These are phyloP conservation scores for Connochaetes taurinus DNA, from an alignment of 2,113 vertebrate species.

Conservation along the genomic window DNA sequence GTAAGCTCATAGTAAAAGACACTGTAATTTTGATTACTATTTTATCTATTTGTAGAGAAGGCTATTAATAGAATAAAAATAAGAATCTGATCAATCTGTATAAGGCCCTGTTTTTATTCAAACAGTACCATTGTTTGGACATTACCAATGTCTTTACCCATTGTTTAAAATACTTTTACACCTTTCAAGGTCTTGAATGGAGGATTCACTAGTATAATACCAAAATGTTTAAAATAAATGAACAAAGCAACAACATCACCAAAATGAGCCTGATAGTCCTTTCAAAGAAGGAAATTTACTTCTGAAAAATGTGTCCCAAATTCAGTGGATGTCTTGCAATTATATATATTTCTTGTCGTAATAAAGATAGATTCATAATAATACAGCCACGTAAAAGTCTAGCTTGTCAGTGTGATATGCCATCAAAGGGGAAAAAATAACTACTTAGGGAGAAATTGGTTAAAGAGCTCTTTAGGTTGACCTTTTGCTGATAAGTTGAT, in stretches of 20 bases:
- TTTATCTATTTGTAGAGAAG: neutral
- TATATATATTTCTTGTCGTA: slow-evolving; percentile 45
- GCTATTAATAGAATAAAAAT: neutral
- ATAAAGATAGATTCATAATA: slow-evolving; percentile 48
- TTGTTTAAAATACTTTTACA: neutral
- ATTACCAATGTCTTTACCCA: neutral
- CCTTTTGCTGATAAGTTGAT: slow-evolving; percentile 82
- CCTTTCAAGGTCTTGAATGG: neutral
- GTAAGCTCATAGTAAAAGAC: neutral
- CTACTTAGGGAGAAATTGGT: slow-evolving; percentile 1
- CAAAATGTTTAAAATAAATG: neutral
- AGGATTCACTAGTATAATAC: neutral
- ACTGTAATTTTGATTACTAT: neutral
- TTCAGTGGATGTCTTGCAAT: neutral
- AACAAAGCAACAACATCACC: neutral
- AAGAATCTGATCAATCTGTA: neutral
- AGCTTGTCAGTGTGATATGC: neutral
- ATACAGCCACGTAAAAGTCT: neutral
- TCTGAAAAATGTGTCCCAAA: neutral
- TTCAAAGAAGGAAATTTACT: neutral
- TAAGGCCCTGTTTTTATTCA: neutral
- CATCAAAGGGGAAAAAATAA: neutral
- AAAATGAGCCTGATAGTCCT: neutral
- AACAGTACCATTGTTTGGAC: neutral
- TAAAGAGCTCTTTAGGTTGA: slow-evolving; percentile 77